Evolutionary conservation across 1,140 invertebrate species (phyloP).

Genomic region (Rhyacophila brunnea): DNA sequence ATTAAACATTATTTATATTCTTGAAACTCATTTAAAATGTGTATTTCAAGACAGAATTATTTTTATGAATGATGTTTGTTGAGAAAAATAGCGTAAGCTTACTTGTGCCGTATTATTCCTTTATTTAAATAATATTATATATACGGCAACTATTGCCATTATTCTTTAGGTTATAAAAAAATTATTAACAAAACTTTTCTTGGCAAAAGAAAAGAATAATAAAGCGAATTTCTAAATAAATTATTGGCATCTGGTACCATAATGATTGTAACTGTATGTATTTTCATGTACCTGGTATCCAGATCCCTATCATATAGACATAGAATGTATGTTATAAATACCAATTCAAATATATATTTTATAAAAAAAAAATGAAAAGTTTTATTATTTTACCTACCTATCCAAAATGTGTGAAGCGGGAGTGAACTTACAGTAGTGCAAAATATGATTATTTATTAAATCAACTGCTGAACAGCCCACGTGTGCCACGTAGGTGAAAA

Average conservation of each 20-base stretch:
- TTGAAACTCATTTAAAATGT: too few relatives aligned
- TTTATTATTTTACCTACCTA: background rate
- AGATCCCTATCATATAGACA: constrained; percentile 32
- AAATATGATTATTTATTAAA: too few relatives aligned
- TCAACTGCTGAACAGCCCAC: too few relatives aligned
- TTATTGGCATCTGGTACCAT: constrained; percentile 34
- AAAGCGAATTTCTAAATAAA: constrained; percentile 38
- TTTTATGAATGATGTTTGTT: background rate
- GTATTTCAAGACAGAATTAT: too few relatives aligned
- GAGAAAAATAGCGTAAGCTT: background rate
- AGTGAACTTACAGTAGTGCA: too few relatives aligned
- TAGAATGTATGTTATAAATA: constrained; percentile 34
- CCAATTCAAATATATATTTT: constrained; percentile 37
- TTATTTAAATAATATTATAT: background rate
- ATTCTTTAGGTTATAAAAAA: constrained; percentile 6
- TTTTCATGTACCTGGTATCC: constrained; percentile 35
- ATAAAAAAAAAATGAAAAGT: constrained; percentile 33
- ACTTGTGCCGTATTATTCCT: background rate
- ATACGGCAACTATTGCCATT: background rate
- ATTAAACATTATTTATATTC: too few relatives aligned
- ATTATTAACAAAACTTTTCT: constrained; percentile 21
- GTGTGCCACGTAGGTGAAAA: too few relatives aligned
- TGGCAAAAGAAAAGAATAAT: constrained; percentile 18
- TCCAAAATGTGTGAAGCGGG: too few relatives aligned
- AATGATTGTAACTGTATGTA: constrained; percentile 32